Evolutionary conservation across 2,888 invertebrate species (phyloP), one percentile per base, ranked within the genome.

Genomic region (Psylliodes chrysocephalus): DNA sequence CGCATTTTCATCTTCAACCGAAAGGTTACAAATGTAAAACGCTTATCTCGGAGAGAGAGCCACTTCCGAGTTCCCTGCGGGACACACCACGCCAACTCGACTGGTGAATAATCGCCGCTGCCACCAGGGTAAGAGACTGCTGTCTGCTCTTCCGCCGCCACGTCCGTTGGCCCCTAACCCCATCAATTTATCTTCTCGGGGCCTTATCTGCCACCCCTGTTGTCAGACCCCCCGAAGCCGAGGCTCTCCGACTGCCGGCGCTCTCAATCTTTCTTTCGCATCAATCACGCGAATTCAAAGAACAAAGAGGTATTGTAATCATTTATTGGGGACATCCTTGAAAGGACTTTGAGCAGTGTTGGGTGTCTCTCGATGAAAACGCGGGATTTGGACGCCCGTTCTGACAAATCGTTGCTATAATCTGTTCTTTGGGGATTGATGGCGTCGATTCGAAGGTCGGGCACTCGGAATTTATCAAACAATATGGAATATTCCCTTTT

Each of bases 1-100:
- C 25, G 53, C 15, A 53, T 60, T 53, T 53, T 52, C 47, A 52
- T 57, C 44, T 57, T 33, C n/a, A 46, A 46, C 70, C 77, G 78
- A 79, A 79, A 79, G 76, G 77, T 75, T 78, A 80, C 80, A 81
- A 81, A 81, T 81, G 80, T 81, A 79, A 79, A 79, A 77, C 79
- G 79, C 79, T 81, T 81, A 81, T 81, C 81, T 78, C 74, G 73
- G 77, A 78, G 75, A 75, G 80, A 78, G 78, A 78, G 77, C 76
- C 79, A 79, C 79, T 80, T 81, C 80, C 79, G 79, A 71, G 72
- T 69, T 71, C 75, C 76, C 75, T 75, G 71, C 74, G 75, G 76
- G 77, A 55, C 60, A 30, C n/a, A n/a, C n/a, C n/a, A n/a, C 17
- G 62, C 60, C 56, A 46, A 72, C 78, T 67, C 74, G 70, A 67